Base-by-base conservation (phyloP, 30 jellyfish, hydroid and myxozoan species). In the Mastigias papua region DNA sequence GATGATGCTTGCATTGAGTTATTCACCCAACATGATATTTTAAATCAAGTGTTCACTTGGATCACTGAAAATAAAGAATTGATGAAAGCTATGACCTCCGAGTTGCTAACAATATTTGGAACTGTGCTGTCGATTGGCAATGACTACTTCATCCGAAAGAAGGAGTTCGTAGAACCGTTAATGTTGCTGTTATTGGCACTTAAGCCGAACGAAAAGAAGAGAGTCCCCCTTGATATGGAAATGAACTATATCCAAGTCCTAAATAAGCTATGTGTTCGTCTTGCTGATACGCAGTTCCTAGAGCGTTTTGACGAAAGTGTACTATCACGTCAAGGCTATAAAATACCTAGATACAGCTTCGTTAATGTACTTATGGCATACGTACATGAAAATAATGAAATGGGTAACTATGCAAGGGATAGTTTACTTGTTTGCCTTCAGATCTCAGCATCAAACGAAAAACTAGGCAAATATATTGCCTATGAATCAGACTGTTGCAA, bases 401-500 rank as follows among this genome's bases (percentile, higher is more conserved):
- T 81, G 77, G 98, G 98, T 25, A 78, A 78, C 49, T 27, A 51
- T 61, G 98, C 98, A 63, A 91, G 97, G 34, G 90, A 83, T 34
- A 89, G 93, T 48, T 77, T 93, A 33, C 54, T 89, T 0, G 48
- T 82, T 33, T 93, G 97, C 83, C 62, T 84, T 54, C 92, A 89
- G 34, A 74, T 88, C 2, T 66, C 98, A 50, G 89, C 89, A 15
- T 73, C 54, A 27, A 76, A 89, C 69, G 93, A 69, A 15, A 77
- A 49, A 2, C 71, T 93, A 37, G 83, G 85, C 34, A 76, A 93
- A 48, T 93, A 51, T 62, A 82, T 93, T 21, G 84, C 90, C 20
- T 80, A 68, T 42, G 97, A 93, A 88, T 86, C 98, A 7, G 96
- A 78, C 73, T 94, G 93, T 49, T 93, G 97, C 84, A 96, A 69